Evolutionary conservation across 2,113 vertebrate genomes (phyloP).

Genomic region (Toxotes chatareus): DNA sequence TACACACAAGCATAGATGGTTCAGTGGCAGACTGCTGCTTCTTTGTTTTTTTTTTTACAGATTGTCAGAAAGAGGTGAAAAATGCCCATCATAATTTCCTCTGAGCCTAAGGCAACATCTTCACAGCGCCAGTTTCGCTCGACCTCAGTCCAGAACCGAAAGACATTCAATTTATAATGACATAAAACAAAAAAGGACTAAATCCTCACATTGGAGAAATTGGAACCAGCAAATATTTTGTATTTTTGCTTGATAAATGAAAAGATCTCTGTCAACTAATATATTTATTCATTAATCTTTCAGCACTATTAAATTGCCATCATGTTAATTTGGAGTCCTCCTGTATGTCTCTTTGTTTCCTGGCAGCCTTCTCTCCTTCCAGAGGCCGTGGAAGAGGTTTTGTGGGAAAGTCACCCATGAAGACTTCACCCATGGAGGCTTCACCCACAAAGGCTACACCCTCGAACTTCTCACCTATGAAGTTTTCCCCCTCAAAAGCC

Average conservation of each 20-base stretch:
- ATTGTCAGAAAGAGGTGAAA: too few species aligned
- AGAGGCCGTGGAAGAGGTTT: conserved; percentile 76
- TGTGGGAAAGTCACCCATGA: conserved; percentile 64
- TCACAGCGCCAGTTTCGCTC: too few species aligned
- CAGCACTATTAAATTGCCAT: neutral
- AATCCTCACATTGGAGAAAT: too few species aligned
- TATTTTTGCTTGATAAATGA: neutral
- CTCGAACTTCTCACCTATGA: neutral
- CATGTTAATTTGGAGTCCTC: neutral
- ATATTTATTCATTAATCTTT: neutral
- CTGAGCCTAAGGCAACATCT: too few species aligned
- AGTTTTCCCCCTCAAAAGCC: neutral
- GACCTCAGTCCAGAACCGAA: neutral
- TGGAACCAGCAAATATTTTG: neutral
- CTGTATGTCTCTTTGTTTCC: conserved; percentile 58
- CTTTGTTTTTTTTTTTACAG: too few species aligned
- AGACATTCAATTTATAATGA: neutral
- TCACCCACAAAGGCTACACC: conserved; percentile 32
- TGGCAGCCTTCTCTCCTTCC: conserved; percentile 65
- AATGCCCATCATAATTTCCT: too few species aligned
- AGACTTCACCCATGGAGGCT: conserved; percentile 5
- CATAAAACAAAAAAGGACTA: too few species aligned
- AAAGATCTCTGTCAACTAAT: neutral
- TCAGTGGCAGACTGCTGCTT: too few species aligned
- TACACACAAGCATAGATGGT: too few species aligned